A percentile compares a stretch with the other conserved stretches of the same genome.
phyloP scores from a whole-genome alignment of 2,888 invertebrate genomes.

The Troilus luridus region DNA sequence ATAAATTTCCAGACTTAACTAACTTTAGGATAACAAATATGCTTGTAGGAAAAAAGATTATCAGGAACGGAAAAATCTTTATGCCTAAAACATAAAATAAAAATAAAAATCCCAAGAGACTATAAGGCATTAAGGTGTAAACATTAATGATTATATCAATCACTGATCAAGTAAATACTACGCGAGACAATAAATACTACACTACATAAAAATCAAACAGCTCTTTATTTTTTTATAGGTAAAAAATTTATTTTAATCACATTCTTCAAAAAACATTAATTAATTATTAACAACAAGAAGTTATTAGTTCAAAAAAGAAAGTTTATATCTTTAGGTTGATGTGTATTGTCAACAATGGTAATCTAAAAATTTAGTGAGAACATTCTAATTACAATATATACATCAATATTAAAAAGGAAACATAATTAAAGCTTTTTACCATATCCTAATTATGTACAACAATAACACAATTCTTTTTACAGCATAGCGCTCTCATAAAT shows the following conservation, averaged over 20 bases:
- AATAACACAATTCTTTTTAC: conserved; percentile 17
- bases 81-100: background rate
- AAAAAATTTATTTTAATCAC: conserved; percentile 51
- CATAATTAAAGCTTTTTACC: conserved; percentile 58
- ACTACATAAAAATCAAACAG: conserved; percentile 44
- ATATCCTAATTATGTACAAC: conserved; percentile 34
- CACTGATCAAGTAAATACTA: background rate
- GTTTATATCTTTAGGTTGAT: background rate
- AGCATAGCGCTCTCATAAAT: background rate
- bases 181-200: background rate
- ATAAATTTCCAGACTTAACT: too few species aligned
- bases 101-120: background rate
- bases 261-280: conserved; percentile 53
- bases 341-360: conserved; percentile 58
- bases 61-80: background rate
- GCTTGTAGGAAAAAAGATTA: background rate
- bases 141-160: background rate
- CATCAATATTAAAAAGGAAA: conserved; percentile 39
- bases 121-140: background rate
- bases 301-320: conserved; percentile 42
- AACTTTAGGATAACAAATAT: too few species aligned
- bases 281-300: conserved; percentile 48
- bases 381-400: conserved; percentile 57
- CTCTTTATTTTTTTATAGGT: conserved; percentile 48
- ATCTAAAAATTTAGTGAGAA: conserved; percentile 52